Evolutionary conservation across 2,113 vertebrate genomes (phyloP).

Genomic region (Elephas maximus): DNA sequence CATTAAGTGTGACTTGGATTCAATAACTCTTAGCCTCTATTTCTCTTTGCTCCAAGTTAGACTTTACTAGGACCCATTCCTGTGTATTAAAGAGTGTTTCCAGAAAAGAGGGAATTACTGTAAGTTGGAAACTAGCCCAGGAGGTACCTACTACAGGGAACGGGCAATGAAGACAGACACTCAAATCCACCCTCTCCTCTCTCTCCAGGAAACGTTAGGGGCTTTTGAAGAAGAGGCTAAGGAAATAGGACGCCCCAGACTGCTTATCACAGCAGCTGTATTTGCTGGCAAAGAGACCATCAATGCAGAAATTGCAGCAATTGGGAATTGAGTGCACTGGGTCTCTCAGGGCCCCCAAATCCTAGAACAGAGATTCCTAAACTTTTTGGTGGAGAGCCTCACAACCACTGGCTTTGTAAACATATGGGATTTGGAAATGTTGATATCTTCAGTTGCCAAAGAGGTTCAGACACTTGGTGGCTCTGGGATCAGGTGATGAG

Average conservation of each 20-base stretch:
- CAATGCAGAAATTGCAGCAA: conserved; percentile 73
- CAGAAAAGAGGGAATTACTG: neutral
- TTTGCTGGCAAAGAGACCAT: conserved; percentile 77
- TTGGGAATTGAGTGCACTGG: conserved; percentile 62
- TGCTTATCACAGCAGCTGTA: conserved; percentile 77
- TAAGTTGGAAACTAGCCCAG: neutral
- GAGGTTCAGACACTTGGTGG: neutral
- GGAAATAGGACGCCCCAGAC: conserved; percentile 44
- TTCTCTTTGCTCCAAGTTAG: neutral
- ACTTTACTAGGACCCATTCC: neutral
- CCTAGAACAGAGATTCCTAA: neutral
- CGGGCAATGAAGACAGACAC: neutral
- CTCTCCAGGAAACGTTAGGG: conserved; percentile 75
- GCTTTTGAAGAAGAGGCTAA: conserved; percentile 70
- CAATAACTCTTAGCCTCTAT: neutral
- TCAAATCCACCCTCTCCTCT: neutral
- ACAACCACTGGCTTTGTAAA: neutral
- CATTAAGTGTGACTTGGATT: neutral
- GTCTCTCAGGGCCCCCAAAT: neutral
- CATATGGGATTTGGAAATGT: neutral
- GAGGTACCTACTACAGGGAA: neutral
- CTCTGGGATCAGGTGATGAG: neutral
- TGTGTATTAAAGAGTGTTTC: conserved; percentile 13
- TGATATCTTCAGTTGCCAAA: neutral
- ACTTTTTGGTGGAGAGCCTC: neutral